Conservation (phyloP, 2,888 invertebrate genomes). For the Xylota segnis region DNA sequence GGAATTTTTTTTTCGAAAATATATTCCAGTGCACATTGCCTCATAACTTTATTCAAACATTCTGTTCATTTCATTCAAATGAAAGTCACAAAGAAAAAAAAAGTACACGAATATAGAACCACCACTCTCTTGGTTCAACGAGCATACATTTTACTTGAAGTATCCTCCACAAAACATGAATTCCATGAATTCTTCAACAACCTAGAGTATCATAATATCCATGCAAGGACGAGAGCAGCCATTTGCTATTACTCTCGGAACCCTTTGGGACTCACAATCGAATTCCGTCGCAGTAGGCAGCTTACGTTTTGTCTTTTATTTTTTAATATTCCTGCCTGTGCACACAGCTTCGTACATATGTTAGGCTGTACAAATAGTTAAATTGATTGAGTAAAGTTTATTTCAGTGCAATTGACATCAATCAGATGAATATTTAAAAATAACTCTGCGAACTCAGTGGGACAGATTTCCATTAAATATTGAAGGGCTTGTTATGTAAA, state of each 20-base stretch:
- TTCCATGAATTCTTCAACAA: conserved; percentile 47
- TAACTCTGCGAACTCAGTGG: not conserved
- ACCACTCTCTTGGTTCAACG: not conserved
- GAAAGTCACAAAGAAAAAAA: not conserved
- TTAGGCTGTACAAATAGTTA: not conserved
- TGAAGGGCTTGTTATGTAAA: not conserved
- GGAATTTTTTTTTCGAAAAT: not conserved
- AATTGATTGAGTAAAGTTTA: conserved; percentile 41
- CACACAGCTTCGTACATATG: not conserved
- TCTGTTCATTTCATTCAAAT: conserved; percentile 1
- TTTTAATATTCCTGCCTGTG: conserved; percentile 1
- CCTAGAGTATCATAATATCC: conserved; percentile 8
- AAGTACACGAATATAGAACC: not conserved
- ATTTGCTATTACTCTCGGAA: conserved; percentile 29
- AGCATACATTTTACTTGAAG: conserved; percentile 13
- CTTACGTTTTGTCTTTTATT: not conserved
- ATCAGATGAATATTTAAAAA: conserved; percentile 62
- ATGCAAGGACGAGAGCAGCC: conserved; percentile 42
- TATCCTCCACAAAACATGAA: conserved; percentile 24
- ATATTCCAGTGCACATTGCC: not conserved
- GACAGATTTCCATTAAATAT: conserved; percentile 28
- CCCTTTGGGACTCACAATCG: conserved; percentile 26
- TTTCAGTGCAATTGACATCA: conserved; percentile 51
- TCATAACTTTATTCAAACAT: not conserved
- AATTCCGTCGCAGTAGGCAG: conserved; percentile 40